These are phyloP conservation scores for Labrus mixtus DNA, from an alignment of 2,113 vertebrate species.

Conservation along the genomic window DNA sequence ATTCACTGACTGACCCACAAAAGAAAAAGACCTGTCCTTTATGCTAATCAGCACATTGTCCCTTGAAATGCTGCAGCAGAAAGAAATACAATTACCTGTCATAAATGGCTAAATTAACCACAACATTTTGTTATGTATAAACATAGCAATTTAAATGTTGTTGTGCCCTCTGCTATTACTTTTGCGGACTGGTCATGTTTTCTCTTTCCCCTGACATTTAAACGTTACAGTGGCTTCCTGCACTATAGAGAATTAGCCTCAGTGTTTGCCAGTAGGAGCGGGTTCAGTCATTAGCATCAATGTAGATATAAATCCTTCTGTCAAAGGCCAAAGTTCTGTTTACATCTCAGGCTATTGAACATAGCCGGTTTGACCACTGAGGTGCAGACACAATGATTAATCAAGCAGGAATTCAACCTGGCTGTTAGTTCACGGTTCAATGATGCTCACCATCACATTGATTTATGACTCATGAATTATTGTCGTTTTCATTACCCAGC, in stretches of 20 bases:
- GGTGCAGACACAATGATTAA: slow-evolving; percentile 66
- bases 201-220: slow-evolving; percentile 66
- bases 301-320: slow-evolving; percentile 38
- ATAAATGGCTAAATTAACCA: slow-evolving; percentile 17
- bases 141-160: slow-evolving; percentile 29
- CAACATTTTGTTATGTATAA: slow-evolving; percentile 35
- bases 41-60: not conserved
- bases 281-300: slow-evolving; percentile 37
- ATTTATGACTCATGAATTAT: slow-evolving; percentile 72
- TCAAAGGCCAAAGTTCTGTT: slow-evolving; percentile 66
- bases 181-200: slow-evolving; percentile 31
- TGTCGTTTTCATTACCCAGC: slow-evolving; percentile 69
- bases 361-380: slow-evolving; percentile 35
- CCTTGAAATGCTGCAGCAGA: slow-evolving; percentile 10
- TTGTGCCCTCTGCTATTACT: slow-evolving; percentile 21
- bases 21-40: slow-evolving; percentile 9
- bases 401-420: slow-evolving; percentile 61
- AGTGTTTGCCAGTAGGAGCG: slow-evolving; percentile 39
- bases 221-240: slow-evolving; percentile 45
- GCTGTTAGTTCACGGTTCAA: slow-evolving; percentile 63
- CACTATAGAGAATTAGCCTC: slow-evolving; percentile 21
- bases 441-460: slow-evolving; percentile 52
- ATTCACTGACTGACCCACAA: not conserved
- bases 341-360: slow-evolving; percentile 41
- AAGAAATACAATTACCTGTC: slow-evolving; percentile 25